phyloP scores from a whole-genome alignment of 2,113 vertebrate genomes.

The Bettongia penicillata region DNA sequence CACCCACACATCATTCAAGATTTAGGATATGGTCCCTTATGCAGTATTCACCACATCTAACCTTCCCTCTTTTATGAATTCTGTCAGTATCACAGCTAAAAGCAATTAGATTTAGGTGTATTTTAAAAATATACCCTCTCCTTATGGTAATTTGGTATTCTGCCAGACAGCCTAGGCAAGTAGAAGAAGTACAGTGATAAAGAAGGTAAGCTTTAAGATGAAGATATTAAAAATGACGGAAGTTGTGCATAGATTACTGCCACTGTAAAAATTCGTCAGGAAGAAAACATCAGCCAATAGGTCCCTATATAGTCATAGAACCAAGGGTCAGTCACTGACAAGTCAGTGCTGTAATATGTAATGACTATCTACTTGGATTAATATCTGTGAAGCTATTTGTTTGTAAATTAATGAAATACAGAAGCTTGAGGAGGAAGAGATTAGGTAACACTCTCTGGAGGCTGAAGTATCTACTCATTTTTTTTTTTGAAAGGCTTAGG shows the following conservation, averaged over 20 bases:
- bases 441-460: slow-evolving; percentile 1
- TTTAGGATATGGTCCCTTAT: background rate
- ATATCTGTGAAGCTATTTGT: background rate
- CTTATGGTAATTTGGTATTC: background rate
- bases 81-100: background rate
- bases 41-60: background rate
- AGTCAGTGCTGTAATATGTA: background rate
- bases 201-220: background rate
- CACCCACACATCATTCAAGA: background rate
- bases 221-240: background rate
- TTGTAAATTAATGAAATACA: slow-evolving; percentile 30
- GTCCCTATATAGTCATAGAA: background rate
- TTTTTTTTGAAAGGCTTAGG: slow-evolving; percentile 11
- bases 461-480: background rate
- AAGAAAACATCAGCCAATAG: background rate
- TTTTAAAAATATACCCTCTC: slow-evolving; percentile 13
- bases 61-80: background rate
- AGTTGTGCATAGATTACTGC: slow-evolving; percentile 5
- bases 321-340: background rate
- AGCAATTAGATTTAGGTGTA: background rate
- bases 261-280: background rate
- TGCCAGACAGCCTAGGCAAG: background rate
- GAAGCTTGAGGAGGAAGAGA: background rate
- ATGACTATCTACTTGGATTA: background rate
- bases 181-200: background rate